These are phyloP conservation scores for Taeniopygia guttata DNA, from an alignment of 2,797 vertebrate species.

Conservation along the genomic window DNA sequence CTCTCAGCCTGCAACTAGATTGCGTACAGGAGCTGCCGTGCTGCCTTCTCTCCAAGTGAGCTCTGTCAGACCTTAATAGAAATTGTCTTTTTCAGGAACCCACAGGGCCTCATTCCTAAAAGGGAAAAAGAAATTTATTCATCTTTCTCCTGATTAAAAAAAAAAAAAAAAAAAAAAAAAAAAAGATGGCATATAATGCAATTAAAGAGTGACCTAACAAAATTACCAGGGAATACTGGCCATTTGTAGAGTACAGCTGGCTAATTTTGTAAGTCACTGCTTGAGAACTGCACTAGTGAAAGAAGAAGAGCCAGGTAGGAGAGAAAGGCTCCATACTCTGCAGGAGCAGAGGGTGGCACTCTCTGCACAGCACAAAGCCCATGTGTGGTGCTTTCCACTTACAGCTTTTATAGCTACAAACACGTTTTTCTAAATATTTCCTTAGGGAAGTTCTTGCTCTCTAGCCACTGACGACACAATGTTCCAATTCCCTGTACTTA, in stretches of 20 bases:
- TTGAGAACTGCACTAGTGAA: not conserved
- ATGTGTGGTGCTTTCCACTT: not conserved
- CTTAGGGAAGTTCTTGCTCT: not conserved
- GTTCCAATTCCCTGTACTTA: slow-evolving; percentile 4
- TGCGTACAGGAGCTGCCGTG: not conserved
- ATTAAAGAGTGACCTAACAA: not conserved
- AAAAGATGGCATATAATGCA: not conserved
- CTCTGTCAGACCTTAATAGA: not conserved
- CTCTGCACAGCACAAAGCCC: slow-evolving; percentile 27
- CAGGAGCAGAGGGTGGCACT: slow-evolving; percentile 55
- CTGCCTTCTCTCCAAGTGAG: not conserved
- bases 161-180: not conserved
- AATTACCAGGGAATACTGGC: not conserved
- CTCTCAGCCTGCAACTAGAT: not conserved
- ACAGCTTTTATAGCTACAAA: not conserved
- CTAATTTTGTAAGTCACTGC: not conserved
- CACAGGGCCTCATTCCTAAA: not conserved
- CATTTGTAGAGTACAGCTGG: not conserved
- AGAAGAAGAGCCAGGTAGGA: not conserved
- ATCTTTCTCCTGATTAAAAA: not conserved
- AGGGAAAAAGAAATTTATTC: not conserved
- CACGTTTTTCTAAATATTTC: slow-evolving; percentile 5
- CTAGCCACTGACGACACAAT: not conserved
- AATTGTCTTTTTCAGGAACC: not conserved
- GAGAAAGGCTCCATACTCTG: slow-evolving; percentile 17